Evolutionary conservation across 2,113 vertebrate species (phyloP).

Genomic region (Elgaria multicarinata): DNA sequence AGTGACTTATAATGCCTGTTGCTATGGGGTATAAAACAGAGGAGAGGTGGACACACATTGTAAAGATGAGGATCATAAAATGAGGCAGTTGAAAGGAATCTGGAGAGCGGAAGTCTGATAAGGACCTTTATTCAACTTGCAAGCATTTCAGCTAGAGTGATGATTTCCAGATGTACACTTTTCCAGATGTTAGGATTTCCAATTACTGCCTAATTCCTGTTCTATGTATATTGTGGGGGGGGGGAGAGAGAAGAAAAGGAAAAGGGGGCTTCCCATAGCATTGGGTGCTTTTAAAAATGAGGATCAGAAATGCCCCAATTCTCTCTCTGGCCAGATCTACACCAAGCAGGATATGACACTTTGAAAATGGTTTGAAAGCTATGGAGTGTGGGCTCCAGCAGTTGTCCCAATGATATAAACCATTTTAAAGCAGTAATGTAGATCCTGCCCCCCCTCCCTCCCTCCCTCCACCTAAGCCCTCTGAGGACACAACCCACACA

Average conservation of each 20-base stretch:
- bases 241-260: neutral
- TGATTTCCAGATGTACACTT: conserved; percentile 65
- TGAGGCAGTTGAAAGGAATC: conserved; percentile 49
- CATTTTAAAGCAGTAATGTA: too few species aligned
- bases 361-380: too few species aligned
- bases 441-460: neutral
- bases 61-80: conserved; percentile 44
- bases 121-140: conserved; percentile 50
- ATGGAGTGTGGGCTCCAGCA: too few species aligned
- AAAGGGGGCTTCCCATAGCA: neutral
- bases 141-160: conserved; percentile 29
- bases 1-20: conserved; percentile 27
- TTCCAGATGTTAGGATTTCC: conserved; percentile 72
- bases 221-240: conserved; percentile 10
- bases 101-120: conserved; percentile 48
- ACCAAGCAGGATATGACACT: too few species aligned
- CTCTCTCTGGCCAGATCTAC: too few species aligned
- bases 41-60: conserved; percentile 19
- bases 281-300: neutral
- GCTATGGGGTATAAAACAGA: neutral
- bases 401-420: too few species aligned
- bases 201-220: conserved; percentile 51
- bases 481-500: neutral
- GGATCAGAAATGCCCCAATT: neutral
- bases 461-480: neutral